Conservation (phyloP, 2,888 invertebrate species). For the Drosophila mercatorum region DNA sequence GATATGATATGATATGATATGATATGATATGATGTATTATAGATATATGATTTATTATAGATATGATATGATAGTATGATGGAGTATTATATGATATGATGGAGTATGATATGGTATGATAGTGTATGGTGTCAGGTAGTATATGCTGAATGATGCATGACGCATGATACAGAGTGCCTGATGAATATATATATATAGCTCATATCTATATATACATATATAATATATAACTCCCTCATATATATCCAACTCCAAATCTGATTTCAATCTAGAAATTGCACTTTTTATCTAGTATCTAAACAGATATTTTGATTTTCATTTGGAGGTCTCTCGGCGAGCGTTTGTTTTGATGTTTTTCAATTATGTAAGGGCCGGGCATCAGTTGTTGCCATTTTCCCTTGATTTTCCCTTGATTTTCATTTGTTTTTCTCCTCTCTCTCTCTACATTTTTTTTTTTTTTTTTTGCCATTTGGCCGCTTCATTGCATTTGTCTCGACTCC, state of each 20-base stretch:
- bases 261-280: conserved; percentile 49
- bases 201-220: no score
- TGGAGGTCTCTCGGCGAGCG: conserved; percentile 35
- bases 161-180: no score
- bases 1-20: no score
- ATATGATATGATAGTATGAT: no score
- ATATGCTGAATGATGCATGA: no score
- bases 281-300: conserved; percentile 50
- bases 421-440: conserved; percentile 21
- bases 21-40: no score
- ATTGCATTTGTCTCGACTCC: conserved; percentile 66
- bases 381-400: conserved; percentile 42
- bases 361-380: conserved; percentile 58
- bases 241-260: background rate
- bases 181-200: no score
- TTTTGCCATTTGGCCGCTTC: conserved; percentile 54
- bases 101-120: no score
- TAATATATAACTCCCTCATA: no score
- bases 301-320: conserved; percentile 73
- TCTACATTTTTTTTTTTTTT: background rate
- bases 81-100: no score
- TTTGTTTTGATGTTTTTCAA: conserved; percentile 78
- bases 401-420: conserved; percentile 6
- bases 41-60: no score
- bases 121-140: no score